Evolutionary conservation across 2,113 vertebrate genomes (phyloP).

Genomic region (Rhinolophus sinicus): DNA sequence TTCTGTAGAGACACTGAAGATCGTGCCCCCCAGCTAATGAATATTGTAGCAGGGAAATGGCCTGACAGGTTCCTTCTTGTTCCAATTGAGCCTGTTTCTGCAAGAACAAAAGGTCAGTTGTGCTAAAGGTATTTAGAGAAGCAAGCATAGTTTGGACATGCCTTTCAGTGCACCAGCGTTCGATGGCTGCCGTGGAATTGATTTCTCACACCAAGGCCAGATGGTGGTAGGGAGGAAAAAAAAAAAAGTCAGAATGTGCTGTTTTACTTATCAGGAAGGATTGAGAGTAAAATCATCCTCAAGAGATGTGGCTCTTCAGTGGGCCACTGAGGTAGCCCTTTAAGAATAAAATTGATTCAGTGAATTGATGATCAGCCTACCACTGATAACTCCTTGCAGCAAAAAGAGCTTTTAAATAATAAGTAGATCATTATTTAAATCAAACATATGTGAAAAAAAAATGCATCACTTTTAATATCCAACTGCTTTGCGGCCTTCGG

Average conservation of each 20-base stretch:
- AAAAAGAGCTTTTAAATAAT: neutral
- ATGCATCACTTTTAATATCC: neutral
- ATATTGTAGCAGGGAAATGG: constrained; percentile 74
- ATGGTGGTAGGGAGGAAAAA: neutral
- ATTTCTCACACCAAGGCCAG: constrained; percentile 65
- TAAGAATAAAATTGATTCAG: neutral
- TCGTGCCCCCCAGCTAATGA: constrained; percentile 69
- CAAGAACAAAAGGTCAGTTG: constrained; percentile 72
- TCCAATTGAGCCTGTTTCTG: constrained; percentile 65
- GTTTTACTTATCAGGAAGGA: neutral
- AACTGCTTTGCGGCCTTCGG: neutral
- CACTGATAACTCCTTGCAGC: neutral
- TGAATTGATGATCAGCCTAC: neutral
- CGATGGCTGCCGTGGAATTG: constrained; percentile 37
- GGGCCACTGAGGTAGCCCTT: neutral
- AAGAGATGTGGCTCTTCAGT: neutral
- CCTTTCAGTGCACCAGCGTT: constrained; percentile 35
- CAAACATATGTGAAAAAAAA: neutral
- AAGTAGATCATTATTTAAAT: neutral
- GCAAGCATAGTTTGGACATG: constrained; percentile 53
- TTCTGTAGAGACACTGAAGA: constrained; percentile 65
- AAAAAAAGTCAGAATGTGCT: neutral
- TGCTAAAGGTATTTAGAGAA: constrained; percentile 65
- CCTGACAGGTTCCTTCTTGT: constrained; percentile 75
- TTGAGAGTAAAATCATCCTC: neutral